Base-by-base conservation (phyloP, 2,888 invertebrate genomes). In the Euzophera pinguis region DNA sequence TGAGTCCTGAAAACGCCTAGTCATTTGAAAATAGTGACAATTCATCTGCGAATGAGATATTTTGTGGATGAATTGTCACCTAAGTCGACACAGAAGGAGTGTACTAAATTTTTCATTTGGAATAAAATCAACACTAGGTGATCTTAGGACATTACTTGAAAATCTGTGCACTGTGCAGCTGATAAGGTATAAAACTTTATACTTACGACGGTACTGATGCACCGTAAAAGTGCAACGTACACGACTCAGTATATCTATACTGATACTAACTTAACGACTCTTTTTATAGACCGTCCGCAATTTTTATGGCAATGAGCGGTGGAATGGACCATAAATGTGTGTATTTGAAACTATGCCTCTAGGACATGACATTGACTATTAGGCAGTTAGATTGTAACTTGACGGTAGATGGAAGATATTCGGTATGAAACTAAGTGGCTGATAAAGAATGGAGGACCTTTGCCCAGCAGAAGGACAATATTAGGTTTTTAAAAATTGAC, bases 241-340 rank as follows among this genome's bases (percentile, higher is more conserved):
- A 58, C 38, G 60, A 68, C 65, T 64, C 65, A 70, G 67, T 65
- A 60, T 67, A 70, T 73, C 67, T 69, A 67, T 62, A n/a, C 66
- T 69, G 69, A 73, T 70, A 67, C 63, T 62, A 63, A 61, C 65
- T 77, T 79, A 77, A 81, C 69, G 55, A 54, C 57, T 35, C 63
- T 65, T 70, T 78, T 80, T 81, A 81, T 66, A 63, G 64, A 57
- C 67, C 63, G 65, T 68, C 71, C 67, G 60, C 62, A 55, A 65
- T 66, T 78, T n/a, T 81, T 78, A 80, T 65, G 68, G 65, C 67
- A 53, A 32, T 55, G 59, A 72, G 64, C 71, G 62, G 57, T 58
- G 60, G 67, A 64, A 63, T 57, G 57, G 67, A 62, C 61, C 66
- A 60, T 76, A 76, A 79, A 73, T 57, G 59, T 65, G 65, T 66